phyloP scores from a whole-genome alignment of 1,140 invertebrate genomes.

The Tyrophagus putrescentiae region DNA sequence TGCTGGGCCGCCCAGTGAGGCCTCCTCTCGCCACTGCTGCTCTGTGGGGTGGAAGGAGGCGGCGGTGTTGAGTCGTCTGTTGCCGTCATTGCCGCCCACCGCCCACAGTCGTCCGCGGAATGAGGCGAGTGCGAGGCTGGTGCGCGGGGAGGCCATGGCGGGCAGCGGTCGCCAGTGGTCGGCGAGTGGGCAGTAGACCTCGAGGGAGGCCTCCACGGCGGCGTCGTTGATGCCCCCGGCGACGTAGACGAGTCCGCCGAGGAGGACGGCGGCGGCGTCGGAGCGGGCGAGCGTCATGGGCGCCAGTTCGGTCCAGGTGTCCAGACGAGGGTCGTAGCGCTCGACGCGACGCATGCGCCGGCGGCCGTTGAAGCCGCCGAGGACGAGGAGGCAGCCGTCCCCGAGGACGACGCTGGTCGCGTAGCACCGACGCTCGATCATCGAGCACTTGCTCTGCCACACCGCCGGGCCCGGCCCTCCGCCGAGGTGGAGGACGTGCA shows the following conservation, averaged over 20 bases:
- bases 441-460: slow-evolving; percentile 14
- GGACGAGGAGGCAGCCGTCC: slow-evolving; percentile 58
- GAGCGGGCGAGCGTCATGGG: slow-evolving; percentile 49
- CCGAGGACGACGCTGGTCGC: slow-evolving; percentile 46
- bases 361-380: slow-evolving; percentile 32
- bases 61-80: slow-evolving; percentile 16
- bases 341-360: slow-evolving; percentile 12
- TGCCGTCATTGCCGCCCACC: slow-evolving; percentile 56
- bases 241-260: slow-evolving; percentile 50
- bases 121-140: slow-evolving; percentile 55
- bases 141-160: slow-evolving; percentile 57
- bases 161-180: slow-evolving; percentile 52
- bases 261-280: slow-evolving; percentile 45
- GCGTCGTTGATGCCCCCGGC: slow-evolving; percentile 40
- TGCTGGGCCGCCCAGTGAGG: slow-evolving; percentile 19
- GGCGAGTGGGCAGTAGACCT: slow-evolving; percentile 32
- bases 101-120: slow-evolving; percentile 53
- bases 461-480: slow-evolving; percentile 24
- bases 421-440: slow-evolving; percentile 22
- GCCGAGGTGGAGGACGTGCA: slow-evolving; percentile 49
- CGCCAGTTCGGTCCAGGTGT: not conserved
- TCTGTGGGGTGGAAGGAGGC: slow-evolving; percentile 23
- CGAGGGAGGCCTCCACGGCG: slow-evolving; percentile 34
- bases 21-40: slow-evolving; percentile 18
- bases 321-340: not conserved